Percentiles rank a stretch among this genome's conserved stretches.
phyloP scores from a whole-genome alignment of 2,113 vertebrate species.

The Brevimyrus niger region DNA sequence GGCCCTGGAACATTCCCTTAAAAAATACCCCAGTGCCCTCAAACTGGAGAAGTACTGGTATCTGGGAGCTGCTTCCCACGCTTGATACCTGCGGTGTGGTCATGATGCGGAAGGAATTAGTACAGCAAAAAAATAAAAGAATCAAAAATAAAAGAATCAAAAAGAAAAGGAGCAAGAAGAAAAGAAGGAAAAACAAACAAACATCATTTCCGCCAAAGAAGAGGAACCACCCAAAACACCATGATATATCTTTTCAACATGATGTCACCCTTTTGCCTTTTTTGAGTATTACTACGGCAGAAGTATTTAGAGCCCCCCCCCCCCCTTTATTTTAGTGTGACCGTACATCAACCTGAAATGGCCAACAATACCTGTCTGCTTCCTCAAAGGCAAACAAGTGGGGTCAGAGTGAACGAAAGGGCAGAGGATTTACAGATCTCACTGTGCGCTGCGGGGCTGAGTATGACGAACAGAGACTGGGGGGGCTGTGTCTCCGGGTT shows the following conservation, averaged over 20 bases:
- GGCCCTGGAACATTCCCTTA: not conserved
- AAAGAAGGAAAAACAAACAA: not conserved
- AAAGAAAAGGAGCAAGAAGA: not conserved
- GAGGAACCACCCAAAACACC: not conserved
- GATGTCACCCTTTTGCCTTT: slow-evolving; percentile 1
- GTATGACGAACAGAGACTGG: not conserved
- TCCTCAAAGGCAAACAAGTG: not conserved
- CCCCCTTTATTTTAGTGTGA: not conserved
- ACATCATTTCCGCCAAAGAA: too few species aligned
- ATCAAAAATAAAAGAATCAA: too few species aligned
- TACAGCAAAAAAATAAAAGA: too few species aligned
- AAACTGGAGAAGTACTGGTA: not conserved
- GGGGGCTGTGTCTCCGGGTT: slow-evolving; percentile 39
- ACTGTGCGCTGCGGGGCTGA: not conserved
- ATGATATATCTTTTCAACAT: not conserved
- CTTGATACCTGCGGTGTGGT: not conserved
- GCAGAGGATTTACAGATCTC: not conserved
- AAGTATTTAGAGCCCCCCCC: not conserved
- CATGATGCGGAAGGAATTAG: not conserved
- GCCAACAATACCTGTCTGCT: not conserved
- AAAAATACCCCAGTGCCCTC: not conserved
- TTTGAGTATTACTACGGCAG: not conserved
- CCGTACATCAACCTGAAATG: slow-evolving; percentile 5
- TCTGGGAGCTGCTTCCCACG: not conserved
- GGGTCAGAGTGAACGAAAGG: not conserved